Evolutionary conservation across 2,113 vertebrate genomes (phyloP), one percentile per base, ranked within the genome.

Genomic region (Cryptotis parvus): DNA sequence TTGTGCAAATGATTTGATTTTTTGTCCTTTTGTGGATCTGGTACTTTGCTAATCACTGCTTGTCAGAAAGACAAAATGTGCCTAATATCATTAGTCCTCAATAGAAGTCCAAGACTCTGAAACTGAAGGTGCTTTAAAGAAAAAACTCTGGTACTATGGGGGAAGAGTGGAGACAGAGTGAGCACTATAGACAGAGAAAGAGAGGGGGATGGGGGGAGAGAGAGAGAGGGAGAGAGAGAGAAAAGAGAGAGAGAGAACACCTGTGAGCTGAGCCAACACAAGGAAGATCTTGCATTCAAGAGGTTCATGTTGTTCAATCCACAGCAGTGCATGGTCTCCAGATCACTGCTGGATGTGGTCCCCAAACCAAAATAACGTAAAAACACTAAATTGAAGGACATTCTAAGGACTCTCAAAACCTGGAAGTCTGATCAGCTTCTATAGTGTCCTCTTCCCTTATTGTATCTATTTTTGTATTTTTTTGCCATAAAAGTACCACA

Each of bases 281-380:
- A 58, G 16, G 49, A 2, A 52, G 49, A 14, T 49, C 45, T 49
- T n/a, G 45, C 45, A 49, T 49, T 49, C 45, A 49, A 49, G 45
- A 49, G 45, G 45, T 49, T 14, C 45, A 49, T 9, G 45, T 49
- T 9, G 45, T 49, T 49, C 45, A 49, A 9, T 49, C 14, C 14
- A 8, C 14, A 58, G 18, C 55, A 58, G 16, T 18, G 16, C 3
- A 82, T 9, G 10, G 1, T 24, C 35, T 0, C 0, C 0, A 1
- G 27, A 0, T 6, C 31, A 6, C 0, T 77, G 35, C 24, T 77
- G 15, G 31, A 91, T 68, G 14, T 22, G 3, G 55, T 18, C 20
- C 52, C 55, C 15, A 58, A 58, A 20, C 20, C 15, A 58, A 58
- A 58, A 58, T 58, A 58, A 58, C 18, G 55, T 58, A 58, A 22